Percentiles rank a stretch among this genome's conserved stretches.
Conservation (phyloP, 2,888 invertebrate genomes). For the Catocala sponsa region DNA sequence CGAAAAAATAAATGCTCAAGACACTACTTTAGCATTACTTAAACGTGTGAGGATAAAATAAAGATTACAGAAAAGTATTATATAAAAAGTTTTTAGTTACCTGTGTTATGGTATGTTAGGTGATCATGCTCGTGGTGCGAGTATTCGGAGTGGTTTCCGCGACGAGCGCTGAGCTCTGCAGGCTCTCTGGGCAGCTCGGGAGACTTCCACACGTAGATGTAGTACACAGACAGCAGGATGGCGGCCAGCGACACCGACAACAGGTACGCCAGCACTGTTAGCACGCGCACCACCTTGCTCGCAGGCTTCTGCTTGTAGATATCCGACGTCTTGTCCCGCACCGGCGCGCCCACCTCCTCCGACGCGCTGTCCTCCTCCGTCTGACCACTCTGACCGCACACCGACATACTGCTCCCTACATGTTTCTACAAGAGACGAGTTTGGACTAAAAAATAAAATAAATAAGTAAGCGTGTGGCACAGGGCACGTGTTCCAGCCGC, state of each 20-base stretch:
- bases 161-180: constrained; percentile 53
- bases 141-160: constrained; percentile 40
- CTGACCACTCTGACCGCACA: constrained; percentile 72
- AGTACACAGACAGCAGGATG: constrained; percentile 93
- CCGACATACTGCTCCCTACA: constrained; percentile 75
- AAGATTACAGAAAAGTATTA: not conserved
- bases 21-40: too few species aligned
- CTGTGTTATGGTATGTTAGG: not conserved
- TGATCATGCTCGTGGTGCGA: not conserved
- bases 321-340: constrained; percentile 58
- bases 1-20: too few species aligned
- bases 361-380: constrained; percentile 48
- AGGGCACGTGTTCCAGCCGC: constrained; percentile 67
- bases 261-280: constrained; percentile 94
- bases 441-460: constrained; percentile 51
- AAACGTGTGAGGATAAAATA: too few species aligned
- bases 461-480: constrained; percentile 52
- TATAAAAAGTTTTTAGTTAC: not conserved
- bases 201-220: constrained; percentile 93
- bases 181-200: constrained; percentile 86
- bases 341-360: constrained; percentile 38
- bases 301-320: constrained; percentile 77
- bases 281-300: constrained; percentile 87
- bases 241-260: constrained; percentile 95
- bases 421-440: constrained; percentile 49